Percentiles rank a stretch among this genome's conserved stretches.
Evolutionary conservation across 2,888 invertebrate species (phyloP).

Genomic region (Melinaea marsaeus): DNA sequence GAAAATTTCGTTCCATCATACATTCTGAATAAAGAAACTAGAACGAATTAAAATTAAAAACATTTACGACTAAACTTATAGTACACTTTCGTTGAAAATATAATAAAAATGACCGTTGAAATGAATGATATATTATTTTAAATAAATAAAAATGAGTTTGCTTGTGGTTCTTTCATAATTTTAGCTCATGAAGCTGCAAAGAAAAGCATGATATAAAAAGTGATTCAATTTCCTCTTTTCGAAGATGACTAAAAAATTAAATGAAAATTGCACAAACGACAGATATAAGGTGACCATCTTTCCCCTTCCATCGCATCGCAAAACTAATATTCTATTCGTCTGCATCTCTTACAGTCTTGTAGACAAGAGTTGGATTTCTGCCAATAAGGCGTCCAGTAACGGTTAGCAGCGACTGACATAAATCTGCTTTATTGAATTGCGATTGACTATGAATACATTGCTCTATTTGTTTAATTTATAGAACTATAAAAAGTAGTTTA

Average conservation of each 20-base stretch:
- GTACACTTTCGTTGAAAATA: no score
- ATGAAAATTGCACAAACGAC: background rate
- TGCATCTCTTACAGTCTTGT: constrained; percentile 5
- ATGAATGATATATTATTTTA: no score
- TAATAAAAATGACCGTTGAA: no score
- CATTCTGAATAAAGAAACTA: no score
- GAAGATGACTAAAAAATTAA: background rate
- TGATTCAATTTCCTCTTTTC: background rate
- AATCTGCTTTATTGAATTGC: constrained; percentile 32
- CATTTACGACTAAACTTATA: no score
- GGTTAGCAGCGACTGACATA: constrained; percentile 29
- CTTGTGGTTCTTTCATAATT: no score
- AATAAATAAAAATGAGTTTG: no score
- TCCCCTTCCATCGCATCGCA: background rate
- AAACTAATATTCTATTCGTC: constrained; percentile 2
- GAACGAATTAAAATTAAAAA: no score
- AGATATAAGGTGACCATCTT: background rate
- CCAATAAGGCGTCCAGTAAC: constrained; percentile 27
- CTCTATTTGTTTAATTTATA: background rate
- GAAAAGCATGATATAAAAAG: no score
- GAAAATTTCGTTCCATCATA: no score
- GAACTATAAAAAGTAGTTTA: no score
- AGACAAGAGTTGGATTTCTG: constrained; percentile 21
- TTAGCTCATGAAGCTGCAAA: no score
- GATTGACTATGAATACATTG: constrained; percentile 21